Evolutionary conservation across 2,797 vertebrate genomes (phyloP).

Genomic region (Bovichtus diacanthus): DNA sequence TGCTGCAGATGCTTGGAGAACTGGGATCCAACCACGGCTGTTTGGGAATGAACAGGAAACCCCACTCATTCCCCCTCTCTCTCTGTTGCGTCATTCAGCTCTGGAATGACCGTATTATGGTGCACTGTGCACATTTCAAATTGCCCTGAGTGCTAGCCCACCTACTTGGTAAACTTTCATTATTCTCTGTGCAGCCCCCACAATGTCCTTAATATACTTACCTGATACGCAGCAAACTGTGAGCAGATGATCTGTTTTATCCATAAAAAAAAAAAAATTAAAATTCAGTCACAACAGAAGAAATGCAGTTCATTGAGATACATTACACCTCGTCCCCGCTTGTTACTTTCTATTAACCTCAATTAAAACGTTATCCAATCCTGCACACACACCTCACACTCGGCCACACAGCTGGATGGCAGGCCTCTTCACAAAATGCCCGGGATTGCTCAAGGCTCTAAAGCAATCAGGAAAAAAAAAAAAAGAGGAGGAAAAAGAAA

Average conservation of each 20-base stretch:
- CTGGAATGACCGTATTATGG: slow-evolving; percentile 63
- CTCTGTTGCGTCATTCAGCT: slow-evolving; percentile 67
- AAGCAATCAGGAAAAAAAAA: slow-evolving; percentile 39
- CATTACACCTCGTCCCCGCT: neutral
- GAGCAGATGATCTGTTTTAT: slow-evolving; percentile 14
- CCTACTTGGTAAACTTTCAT: slow-evolving; percentile 50
- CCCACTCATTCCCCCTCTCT: slow-evolving; percentile 38
- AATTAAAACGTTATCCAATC: slow-evolving; percentile 20
- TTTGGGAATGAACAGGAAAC: slow-evolving; percentile 72
- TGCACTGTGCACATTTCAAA: slow-evolving; percentile 65
- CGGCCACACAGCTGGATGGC: slow-evolving; percentile 51
- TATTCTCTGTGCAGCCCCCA: slow-evolving; percentile 18
- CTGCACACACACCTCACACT: slow-evolving; percentile 1
- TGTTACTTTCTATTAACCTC: slow-evolving; percentile 29
- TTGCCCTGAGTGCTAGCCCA: slow-evolving; percentile 48
- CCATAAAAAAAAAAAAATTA: neutral
- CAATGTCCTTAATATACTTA: neutral
- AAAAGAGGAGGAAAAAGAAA: neutral
- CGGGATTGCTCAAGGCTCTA: slow-evolving; percentile 30
- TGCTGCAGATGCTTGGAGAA: slow-evolving; percentile 62
- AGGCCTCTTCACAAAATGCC: slow-evolving; percentile 43
- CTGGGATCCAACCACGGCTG: slow-evolving; percentile 52
- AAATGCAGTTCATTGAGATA: neutral
- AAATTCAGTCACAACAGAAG: neutral
- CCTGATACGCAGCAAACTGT: neutral